A percentile compares a stretch with the other conserved stretches of the same genome.
Conservation (phyloP, 2,797 vertebrate genomes). For the Anniella stebbinsi region DNA sequence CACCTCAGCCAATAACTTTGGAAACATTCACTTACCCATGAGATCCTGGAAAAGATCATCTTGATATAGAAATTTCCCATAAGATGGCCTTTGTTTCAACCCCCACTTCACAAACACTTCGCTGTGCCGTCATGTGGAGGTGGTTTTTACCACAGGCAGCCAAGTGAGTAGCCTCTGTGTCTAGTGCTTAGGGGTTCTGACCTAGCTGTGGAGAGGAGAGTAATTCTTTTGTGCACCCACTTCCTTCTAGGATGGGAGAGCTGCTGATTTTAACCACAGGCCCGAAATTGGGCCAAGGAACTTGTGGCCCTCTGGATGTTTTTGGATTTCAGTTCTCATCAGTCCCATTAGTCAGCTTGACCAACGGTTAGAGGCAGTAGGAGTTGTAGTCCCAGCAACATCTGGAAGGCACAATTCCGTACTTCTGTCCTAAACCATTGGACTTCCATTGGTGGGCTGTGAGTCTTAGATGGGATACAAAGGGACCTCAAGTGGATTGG, state of each 20-base stretch:
- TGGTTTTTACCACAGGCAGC: background rate
- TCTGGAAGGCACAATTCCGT: too few relatives aligned
- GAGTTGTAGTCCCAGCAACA: too few relatives aligned
- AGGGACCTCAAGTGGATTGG: background rate
- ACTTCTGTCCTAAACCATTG: background rate
- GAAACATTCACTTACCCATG: background rate
- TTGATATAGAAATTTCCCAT: background rate
- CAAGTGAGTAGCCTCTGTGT: background rate
- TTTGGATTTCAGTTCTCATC: too few relatives aligned
- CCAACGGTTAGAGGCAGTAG: too few relatives aligned
- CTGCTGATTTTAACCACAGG: background rate
- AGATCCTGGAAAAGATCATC: background rate
- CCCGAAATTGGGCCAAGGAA: too few relatives aligned
- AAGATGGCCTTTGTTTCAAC: background rate
- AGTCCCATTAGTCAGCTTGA: too few relatives aligned
- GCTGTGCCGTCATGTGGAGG: background rate
- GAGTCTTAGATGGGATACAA: background rate
- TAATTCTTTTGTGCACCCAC: background rate
- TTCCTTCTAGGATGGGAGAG: background rate
- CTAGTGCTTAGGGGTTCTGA: too few relatives aligned
- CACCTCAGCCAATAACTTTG: background rate
- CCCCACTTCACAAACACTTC: background rate
- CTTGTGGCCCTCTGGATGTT: too few relatives aligned
- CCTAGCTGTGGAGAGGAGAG: background rate
- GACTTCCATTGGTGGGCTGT: background rate